Evolutionary conservation across 2,113 vertebrate genomes (phyloP).

Genomic region (Varanus salvator): DNA sequence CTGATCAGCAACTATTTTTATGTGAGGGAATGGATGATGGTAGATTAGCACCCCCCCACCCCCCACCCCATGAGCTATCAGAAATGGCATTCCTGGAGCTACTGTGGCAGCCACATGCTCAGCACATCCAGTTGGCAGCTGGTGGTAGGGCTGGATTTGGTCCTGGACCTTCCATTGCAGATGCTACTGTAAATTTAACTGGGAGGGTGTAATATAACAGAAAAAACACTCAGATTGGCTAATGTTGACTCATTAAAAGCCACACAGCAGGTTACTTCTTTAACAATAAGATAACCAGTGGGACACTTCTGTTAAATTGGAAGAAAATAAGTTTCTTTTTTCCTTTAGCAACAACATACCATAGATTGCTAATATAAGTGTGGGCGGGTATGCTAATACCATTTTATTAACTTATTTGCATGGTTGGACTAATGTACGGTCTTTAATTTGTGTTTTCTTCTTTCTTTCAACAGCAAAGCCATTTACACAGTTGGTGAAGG

Average conservation of each 20-base stretch:
- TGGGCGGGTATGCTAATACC: background rate
- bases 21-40: background rate
- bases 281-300: too few relatives aligned
- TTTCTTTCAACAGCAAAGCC: conserved; percentile 76
- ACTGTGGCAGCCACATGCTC: background rate
- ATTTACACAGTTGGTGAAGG: conserved; percentile 84
- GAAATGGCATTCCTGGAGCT: background rate
- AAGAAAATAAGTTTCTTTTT: background rate
- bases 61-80: background rate
- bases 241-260: background rate
- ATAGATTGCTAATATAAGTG: background rate
- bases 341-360: background rate
- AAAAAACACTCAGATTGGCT: background rate
- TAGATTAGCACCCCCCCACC: background rate
- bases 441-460: conserved; percentile 20
- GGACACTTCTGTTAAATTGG: background rate
- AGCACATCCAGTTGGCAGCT: background rate
- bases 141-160: background rate
- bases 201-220: background rate
- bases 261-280: background rate
- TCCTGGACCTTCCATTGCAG: background rate
- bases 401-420: background rate
- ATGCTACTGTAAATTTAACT: background rate
- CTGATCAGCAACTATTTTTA: background rate
- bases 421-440: background rate